Evolutionary conservation across 2,797 vertebrate genomes (phyloP), one percentile per base, ranked within the genome.

Genomic region (Simalia tracyae): DNA sequence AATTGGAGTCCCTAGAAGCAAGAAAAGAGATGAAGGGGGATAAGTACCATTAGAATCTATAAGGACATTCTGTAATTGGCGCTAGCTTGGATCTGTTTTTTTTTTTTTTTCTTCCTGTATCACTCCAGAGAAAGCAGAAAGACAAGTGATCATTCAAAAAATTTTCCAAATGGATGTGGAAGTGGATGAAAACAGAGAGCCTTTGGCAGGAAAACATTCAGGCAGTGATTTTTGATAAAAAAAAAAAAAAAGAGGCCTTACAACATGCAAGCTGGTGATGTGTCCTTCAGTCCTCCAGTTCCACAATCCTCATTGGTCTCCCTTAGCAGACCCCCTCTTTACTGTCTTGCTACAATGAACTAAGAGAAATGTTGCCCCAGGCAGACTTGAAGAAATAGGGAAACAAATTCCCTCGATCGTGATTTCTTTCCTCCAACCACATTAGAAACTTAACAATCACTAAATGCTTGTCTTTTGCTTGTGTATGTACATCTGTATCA

Each of bases 1-100:
- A 97, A 97, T 95, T 99, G 99, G 81, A 99, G 95, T 42, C 98
- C 99, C 99, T 99, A 96, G 15, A 66, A 1, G 61, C 9, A 95
- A 31, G 91, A 89, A 36, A 28, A 1, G 1, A 42, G 22, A 89
- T 7, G 9, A 19, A 63, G 12, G 24, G 17, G 28, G 68, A 15
- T 26, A 61, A 9, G 2, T 50, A 24, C 17, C 1, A 6, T 66
- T 90, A 56, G 60, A 31, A 59, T 1, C 56, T 19, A 59, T 1
- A 31, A 57, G 15, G 7, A 59, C 31, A 86, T 19, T 59, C 28
- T 17, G 26, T 22, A 36, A 46, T 81, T 19, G 9, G 19, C 9
- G 1, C 8, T 76, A 76, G 72, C 17, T 9, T 42, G 17, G 72
- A 24, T 81, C 42, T 36, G 31, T 36, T 36, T 36, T 36, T 36